A percentile compares a stretch with the other conserved stretches of the same genome.
These are phyloP conservation scores for Amphilophus citrinellus DNA, from an alignment of 2,113 vertebrate genomes.

Conservation along the genomic window DNA sequence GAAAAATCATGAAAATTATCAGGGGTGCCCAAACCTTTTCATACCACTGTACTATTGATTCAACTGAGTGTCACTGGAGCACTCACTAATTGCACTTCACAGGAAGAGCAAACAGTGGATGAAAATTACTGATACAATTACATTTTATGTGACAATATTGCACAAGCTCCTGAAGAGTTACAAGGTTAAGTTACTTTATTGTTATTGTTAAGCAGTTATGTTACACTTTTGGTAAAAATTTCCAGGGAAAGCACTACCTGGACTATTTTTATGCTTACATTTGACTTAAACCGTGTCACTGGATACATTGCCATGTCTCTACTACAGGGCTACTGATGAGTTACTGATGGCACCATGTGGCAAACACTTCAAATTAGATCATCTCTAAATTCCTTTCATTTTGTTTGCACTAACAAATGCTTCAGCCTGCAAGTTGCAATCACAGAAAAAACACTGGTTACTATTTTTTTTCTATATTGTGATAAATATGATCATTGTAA, in stretches of 20 bases:
- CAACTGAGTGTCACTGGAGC: background rate
- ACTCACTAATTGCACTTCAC: too few species aligned
- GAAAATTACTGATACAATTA: too few species aligned
- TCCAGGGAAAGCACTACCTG: background rate
- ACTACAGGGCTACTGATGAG: background rate
- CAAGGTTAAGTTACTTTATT: background rate
- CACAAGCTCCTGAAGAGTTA: background rate
- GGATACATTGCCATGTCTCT: background rate
- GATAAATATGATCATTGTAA: background rate
- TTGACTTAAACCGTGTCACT: background rate
- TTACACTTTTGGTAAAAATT: background rate
- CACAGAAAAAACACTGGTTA: too few species aligned
- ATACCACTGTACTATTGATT: background rate
- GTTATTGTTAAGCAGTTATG: background rate
- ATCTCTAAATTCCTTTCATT: background rate
- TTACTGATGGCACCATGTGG: too few species aligned
- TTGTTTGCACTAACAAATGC: too few species aligned
- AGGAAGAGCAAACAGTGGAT: background rate
- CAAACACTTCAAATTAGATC: rapidly evolving
- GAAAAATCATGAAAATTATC: too few species aligned
- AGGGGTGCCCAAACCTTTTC: too few species aligned
- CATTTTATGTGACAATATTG: background rate
- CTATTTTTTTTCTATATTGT: too few species aligned
- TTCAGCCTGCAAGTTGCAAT: too few species aligned
- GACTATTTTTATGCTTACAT: background rate